These are phyloP conservation scores for Rhinoraja longicauda DNA, from an alignment of 2,797 vertebrate species.

Conservation along the genomic window DNA sequence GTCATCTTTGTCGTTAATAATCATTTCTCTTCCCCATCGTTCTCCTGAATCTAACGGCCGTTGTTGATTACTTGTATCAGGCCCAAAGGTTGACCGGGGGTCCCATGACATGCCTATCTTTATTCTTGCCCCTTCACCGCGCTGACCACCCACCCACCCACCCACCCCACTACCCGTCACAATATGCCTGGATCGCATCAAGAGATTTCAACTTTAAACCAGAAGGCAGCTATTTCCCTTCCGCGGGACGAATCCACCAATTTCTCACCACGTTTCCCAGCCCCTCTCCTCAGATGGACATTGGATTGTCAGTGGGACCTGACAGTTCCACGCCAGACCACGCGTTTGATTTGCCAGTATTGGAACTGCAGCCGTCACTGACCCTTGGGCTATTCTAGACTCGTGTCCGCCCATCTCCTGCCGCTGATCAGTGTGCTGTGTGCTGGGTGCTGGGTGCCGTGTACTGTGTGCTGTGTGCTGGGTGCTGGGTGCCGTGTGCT, in stretches of 20 bases:
- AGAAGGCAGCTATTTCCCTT: background rate
- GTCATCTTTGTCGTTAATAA: no score
- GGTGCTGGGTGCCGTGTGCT: no score
- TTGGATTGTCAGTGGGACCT: background rate
- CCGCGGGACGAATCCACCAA: no score
- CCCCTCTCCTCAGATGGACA: background rate
- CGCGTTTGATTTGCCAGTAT: background rate
- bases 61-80: background rate
- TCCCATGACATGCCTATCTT: no score
- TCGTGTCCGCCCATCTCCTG: background rate
- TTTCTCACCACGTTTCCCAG: background rate
- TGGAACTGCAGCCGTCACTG: background rate
- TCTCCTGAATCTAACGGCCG: no score
- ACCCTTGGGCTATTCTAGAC: background rate
- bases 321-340: background rate
- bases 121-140: background rate
- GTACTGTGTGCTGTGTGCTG: no score
- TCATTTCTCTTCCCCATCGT: no score
- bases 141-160: background rate
- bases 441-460: no score
- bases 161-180: no score
- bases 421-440: background rate
- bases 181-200: conserved; percentile 6
- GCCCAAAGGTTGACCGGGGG: no score
- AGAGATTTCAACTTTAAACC: background rate